phyloP scores from a whole-genome alignment of 2,113 vertebrate species.

The Pomatorhinus ruficollis region DNA sequence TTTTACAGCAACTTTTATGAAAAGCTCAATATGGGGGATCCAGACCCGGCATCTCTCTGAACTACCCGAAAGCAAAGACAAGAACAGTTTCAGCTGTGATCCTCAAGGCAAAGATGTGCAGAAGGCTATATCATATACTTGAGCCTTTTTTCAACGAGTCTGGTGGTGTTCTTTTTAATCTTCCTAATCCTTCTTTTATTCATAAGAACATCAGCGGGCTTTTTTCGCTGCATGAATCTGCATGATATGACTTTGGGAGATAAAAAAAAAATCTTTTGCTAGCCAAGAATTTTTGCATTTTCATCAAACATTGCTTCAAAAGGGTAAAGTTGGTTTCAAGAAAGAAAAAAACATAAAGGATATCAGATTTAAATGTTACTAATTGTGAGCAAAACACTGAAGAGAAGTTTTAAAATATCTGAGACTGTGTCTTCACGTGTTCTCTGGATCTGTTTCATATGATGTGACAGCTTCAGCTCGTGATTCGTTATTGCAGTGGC shows the following conservation, averaged over 20 bases:
- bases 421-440: background rate
- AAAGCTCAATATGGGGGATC: background rate
- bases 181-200: constrained; percentile 40
- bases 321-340: background rate
- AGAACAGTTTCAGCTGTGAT: background rate
- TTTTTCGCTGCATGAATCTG: background rate
- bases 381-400: constrained; percentile 47
- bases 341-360: background rate
- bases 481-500: background rate
- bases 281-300: constrained; percentile 47
- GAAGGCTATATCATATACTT: background rate
- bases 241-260: background rate
- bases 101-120: background rate
- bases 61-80: background rate
- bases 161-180: background rate
- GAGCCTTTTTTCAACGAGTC: background rate
- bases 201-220: background rate
- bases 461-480: constrained; percentile 51
- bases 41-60: background rate
- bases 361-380: constrained; percentile 45
- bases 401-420: constrained; percentile 53
- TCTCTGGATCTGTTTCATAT: constrained; percentile 37
- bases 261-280: constrained; percentile 1
- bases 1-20: background rate
- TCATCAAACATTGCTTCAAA: constrained; percentile 25